Base-by-base conservation (phyloP, 2,113 vertebrate species). In the Thalassoma bifasciatum region DNA sequence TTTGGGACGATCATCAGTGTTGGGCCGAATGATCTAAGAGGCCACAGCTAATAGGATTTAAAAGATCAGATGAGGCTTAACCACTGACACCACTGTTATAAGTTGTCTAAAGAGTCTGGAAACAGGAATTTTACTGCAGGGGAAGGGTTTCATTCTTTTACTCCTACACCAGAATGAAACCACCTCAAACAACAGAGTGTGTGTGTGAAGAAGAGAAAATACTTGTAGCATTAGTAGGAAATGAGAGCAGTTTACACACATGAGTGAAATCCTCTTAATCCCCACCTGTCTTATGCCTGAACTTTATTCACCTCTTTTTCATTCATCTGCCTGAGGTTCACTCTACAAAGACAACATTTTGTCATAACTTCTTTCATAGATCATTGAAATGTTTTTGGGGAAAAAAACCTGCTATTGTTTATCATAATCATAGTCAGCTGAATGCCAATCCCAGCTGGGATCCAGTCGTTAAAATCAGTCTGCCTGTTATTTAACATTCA, bases 11-110 rank as follows among this genome's bases (percentile, higher is more conserved):
- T 49, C n/a, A 50, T 30, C 30, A 30, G 10, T 21, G 23, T 58
- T 44, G 34, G 23, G 24, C 46, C 50, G 57, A 17, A 38, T 65
- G 46, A 56, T 50, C 16, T 19, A 16, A 71, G 16, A 57, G 59
- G 42, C 26, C 26, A 30, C 19, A 34, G 24, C 47, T 69, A n/a
- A 58, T 58, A 36, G 4, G 34, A 19, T 56, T 16, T 50, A 7
- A 54, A 54, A 19, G 40, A 46, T 58, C 8, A 22, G 16, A 54
- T 30, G 49, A 16, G 26, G 5, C 37, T 51, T 23, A 38, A 51
- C 46, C 22, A 19, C 47, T 44, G 19, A 56, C 14, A 44, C 13
- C 4, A 10, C 21, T 17, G 54, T 21, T 71, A 26, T 10, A 21
- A 52, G 47, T 52, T 19, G 53, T 44, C 11, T 21, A 14, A 2